Base-by-base conservation (phyloP, 2,113 vertebrate species). In the Taurulus bubalis region DNA sequence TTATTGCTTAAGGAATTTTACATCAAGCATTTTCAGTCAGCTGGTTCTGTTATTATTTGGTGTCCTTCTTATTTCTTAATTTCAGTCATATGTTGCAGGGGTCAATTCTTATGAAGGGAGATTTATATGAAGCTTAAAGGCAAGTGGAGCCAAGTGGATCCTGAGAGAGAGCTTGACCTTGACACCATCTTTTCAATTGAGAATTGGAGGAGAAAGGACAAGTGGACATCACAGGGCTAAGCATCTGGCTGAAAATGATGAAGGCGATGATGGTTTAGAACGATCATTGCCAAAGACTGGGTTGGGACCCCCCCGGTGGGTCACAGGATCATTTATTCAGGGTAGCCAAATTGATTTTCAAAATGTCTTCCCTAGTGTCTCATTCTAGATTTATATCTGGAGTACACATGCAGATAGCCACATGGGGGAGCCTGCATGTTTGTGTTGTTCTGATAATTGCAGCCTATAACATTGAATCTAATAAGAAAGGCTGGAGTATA, bases 1-100 rank as follows among this genome's bases (percentile, higher is more conserved):
- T 49, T 67, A 42, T 38, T 70, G 63, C 72, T 67, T 1, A 59
- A 28, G 16, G 18, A 47, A 51, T 58, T 51, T 63, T 24, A 65
- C 51, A n/a, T 5, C 11, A 10, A 65, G 18, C 58, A 2, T 7
- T 79, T 38, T n/a, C 18, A 14, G 8, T 36, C 24, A 26, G 8
- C 49, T 14, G 2, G 18, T 22, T 28, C 7, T 30, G 20, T 49
- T 6, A 49, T 62, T 30, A 24, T 16, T 40, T 4, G 8, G 24
- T 32, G 28, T 30, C 26, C 3, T 59, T 42, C 7, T 74, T 47
- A 26, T 38, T 65, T 67, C 8, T 45, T 3, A 0, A 26, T 60
- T 10, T 34, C 32, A 24, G 12, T 11, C 16, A 22, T 49, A 32
- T 38, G 53, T 24, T 22, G 55, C 18, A 16, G 2, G 53, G 4